phyloP scores from a whole-genome alignment of 2,797 vertebrate species.

The Oreonectes daqikongensis region DNA sequence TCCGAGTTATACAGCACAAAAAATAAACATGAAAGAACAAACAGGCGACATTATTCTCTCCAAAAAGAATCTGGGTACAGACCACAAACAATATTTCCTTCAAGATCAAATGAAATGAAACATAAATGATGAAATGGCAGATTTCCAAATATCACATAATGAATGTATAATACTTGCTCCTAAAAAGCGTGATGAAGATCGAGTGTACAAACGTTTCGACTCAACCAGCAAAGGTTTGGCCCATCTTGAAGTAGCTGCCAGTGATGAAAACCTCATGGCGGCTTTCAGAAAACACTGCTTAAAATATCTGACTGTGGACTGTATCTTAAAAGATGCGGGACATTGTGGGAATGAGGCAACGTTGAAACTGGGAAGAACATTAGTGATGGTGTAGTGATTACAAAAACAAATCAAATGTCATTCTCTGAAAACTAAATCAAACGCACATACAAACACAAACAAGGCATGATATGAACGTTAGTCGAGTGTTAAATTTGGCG shows the following conservation, averaged over 20 bases:
- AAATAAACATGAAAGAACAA: background rate
- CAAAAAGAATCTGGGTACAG: background rate
- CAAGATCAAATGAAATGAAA: background rate
- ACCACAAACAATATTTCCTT: too few species aligned
- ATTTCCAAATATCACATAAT: background rate
- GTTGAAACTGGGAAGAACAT: slow-evolving; percentile 53
- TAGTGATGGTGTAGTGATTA: slow-evolving; percentile 23
- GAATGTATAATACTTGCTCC: slow-evolving; percentile 2
- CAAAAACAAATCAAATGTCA: slow-evolving; percentile 22
- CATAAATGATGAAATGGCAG: too few species aligned
- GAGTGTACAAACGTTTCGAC: slow-evolving; percentile 35
- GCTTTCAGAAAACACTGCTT: slow-evolving; percentile 18
- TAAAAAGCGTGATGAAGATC: background rate
- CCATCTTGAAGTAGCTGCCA: slow-evolving; percentile 71
- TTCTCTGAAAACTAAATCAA: slow-evolving; percentile 40
- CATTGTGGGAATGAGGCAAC: slow-evolving; percentile 30
- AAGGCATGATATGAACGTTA: slow-evolving; percentile 2
- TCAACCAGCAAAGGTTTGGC: slow-evolving; percentile 49
- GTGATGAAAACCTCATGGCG: slow-evolving; percentile 47
- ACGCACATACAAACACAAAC: slow-evolving; percentile 50
- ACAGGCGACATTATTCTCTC: background rate
- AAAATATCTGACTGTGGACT: background rate
- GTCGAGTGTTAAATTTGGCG: background rate
- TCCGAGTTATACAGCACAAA: background rate
- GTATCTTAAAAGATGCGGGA: slow-evolving; percentile 1